A percentile compares a stretch with the other conserved stretches of the same genome.
Conservation (phyloP, 2,888 invertebrate species). For the Seladonia tumulorum region DNA sequence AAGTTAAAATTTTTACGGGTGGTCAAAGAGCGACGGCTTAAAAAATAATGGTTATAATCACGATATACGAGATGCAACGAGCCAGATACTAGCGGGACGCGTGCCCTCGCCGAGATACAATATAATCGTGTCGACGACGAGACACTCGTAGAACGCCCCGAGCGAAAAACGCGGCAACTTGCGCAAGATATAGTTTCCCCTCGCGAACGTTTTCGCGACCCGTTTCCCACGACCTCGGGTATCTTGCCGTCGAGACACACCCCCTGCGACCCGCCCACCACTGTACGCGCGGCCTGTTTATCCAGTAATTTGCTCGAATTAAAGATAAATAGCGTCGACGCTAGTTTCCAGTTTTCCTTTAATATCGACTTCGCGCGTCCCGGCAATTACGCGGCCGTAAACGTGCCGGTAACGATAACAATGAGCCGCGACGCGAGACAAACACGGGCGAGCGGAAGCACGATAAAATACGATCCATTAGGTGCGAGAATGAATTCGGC, state of each 20-base stretch:
- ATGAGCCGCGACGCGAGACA: not conserved
- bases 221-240: not conserved
- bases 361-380: not conserved
- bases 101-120: not conserved
- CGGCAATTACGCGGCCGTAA: not conserved
- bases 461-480: not conserved
- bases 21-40: not conserved
- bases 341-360: conserved; percentile 32
- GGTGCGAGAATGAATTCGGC: not conserved
- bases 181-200: conserved; percentile 4
- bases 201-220: not conserved
- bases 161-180: conserved; percentile 24
- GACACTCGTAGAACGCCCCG: conserved; percentile 12
- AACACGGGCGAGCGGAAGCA: not conserved
- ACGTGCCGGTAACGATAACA: conserved; percentile 8
- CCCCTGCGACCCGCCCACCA: not conserved
- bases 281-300: conserved; percentile 22
- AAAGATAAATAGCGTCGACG: conserved; percentile 25
- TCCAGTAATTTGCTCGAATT: conserved; percentile 35
- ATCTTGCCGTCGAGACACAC: conserved; percentile 19
- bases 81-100: not conserved
- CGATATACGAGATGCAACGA: not conserved
- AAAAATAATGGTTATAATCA: not conserved
- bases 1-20: not conserved
- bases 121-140: not conserved